Evolutionary conservation across 30 jellyfish, hydroid and myxozoan genomes (phyloP).

Genomic region (Turritopsis dohrnii): DNA sequence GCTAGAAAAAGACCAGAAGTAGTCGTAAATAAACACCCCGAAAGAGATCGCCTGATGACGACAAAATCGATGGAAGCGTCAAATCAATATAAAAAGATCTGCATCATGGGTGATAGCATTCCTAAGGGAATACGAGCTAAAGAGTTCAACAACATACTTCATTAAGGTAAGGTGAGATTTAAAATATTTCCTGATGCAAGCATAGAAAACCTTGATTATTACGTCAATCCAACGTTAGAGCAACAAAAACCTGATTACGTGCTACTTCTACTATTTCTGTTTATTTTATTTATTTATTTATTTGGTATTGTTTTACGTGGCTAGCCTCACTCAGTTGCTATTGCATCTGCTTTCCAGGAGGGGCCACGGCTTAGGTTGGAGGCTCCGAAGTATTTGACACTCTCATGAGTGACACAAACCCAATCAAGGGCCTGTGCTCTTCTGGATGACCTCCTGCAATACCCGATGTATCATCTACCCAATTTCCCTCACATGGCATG

Average conservation of each 20-base stretch:
- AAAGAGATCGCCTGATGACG: conserved; percentile 6
- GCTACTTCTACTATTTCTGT: neutral
- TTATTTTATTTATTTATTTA: too few species aligned
- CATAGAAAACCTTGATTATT: conserved; percentile 1
- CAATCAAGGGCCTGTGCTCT: too few species aligned
- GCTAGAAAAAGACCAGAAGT: neutral
- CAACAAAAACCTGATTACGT: conserved; percentile 18
- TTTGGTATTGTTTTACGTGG: too few species aligned
- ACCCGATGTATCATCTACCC: too few species aligned
- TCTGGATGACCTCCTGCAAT: too few species aligned
- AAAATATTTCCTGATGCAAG: conserved; percentile 10
- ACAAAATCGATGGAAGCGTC: neutral
- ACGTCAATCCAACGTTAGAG: conserved; percentile 6
- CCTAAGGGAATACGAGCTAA: conserved; percentile 14
- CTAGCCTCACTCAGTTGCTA: too few species aligned
- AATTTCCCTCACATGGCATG: too few species aligned
- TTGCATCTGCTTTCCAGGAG: too few species aligned
- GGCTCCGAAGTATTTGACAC: too few species aligned
- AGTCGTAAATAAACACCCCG: conserved; percentile 5
- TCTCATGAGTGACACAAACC: too few species aligned
- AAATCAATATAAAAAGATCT: conserved; percentile 3
- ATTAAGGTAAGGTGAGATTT: conserved; percentile 14
- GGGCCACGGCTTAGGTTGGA: too few species aligned
- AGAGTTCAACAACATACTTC: neutral
- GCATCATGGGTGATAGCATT: conserved; percentile 11